phyloP scores from a whole-genome alignment of 2,888 invertebrate species.

The Rhingia campestris region DNA sequence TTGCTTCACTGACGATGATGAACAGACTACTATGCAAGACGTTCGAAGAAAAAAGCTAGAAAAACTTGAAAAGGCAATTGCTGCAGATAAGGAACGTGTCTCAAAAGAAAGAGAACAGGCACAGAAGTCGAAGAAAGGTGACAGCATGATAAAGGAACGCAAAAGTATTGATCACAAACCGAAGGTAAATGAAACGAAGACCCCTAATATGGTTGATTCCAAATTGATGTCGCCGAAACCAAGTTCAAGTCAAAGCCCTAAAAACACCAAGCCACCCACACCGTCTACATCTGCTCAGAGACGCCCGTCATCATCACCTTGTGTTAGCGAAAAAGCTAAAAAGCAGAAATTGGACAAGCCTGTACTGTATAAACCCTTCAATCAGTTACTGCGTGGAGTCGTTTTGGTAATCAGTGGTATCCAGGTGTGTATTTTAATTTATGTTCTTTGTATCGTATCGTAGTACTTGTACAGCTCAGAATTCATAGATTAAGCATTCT shows the following conservation, averaged over 20 bases:
- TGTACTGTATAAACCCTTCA: conserved; percentile 83
- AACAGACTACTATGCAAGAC: conserved; percentile 78
- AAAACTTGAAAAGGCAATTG: conserved; percentile 82
- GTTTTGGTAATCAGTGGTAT: conserved; percentile 94
- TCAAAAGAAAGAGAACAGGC: conserved; percentile 76
- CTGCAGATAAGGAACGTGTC: conserved; percentile 77
- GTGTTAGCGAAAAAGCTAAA: conserved; percentile 74
- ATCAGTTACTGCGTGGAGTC: conserved; percentile 86
- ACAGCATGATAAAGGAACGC: neutral
- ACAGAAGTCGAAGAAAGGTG: conserved; percentile 44
- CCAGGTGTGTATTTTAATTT: conserved; percentile 77
- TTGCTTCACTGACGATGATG: conserved; percentile 84
- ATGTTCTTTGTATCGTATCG: no score
- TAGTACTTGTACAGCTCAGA: no score
- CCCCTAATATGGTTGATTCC: neutral
- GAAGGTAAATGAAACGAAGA: neutral
- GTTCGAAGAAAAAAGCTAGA: conserved; percentile 82
- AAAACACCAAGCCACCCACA: conserved; percentile 3
- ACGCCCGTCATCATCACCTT: conserved; percentile 74
- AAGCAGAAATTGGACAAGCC: conserved; percentile 77
- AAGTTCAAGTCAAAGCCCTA: neutral
- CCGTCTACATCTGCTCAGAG: conserved; percentile 34
- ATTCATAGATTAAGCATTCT: no score
- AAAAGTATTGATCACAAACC: conserved; percentile 13
- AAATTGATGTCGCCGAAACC: conserved; percentile 10